Evolutionary conservation across 2,888 invertebrate species (phyloP).

Genomic region (Habroteleia sp.): DNA sequence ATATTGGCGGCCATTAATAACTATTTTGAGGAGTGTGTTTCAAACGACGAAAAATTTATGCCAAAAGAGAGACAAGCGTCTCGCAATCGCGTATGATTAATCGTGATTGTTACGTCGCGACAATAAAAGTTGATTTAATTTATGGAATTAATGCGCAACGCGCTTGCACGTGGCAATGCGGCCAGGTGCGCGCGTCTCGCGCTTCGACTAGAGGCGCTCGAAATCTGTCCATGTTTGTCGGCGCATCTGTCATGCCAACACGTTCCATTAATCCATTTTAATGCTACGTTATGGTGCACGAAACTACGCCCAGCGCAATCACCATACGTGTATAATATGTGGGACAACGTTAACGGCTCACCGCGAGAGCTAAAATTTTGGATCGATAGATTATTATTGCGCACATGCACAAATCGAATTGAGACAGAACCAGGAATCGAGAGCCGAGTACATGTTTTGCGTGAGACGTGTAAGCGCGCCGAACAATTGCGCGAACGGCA

Average conservation of each 20-base stretch:
- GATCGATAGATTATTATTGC: slow-evolving; percentile 55
- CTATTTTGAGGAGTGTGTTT: too few relatives aligned
- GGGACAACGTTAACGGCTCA: slow-evolving; percentile 52
- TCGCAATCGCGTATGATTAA: too few relatives aligned
- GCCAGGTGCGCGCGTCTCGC: slow-evolving; percentile 56
- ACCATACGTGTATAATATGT: slow-evolving; percentile 62
- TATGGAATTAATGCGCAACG: slow-evolving; percentile 36
- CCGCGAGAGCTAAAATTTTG: slow-evolving; percentile 57
- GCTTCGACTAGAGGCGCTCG: slow-evolving; percentile 49
- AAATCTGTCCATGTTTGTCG: slow-evolving; percentile 68
- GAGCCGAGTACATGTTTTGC: too few relatives aligned
- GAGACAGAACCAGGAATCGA: too few relatives aligned
- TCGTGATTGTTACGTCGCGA: too few relatives aligned
- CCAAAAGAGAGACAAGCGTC: too few relatives aligned
- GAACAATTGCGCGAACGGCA: too few relatives aligned
- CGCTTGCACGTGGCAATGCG: slow-evolving; percentile 48
- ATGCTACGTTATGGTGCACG: slow-evolving; percentile 66
- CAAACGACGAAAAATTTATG: too few relatives aligned
- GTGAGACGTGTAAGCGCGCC: too few relatives aligned
- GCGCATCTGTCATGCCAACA: slow-evolving; percentile 73
- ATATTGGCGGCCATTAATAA: too few relatives aligned
- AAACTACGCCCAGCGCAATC: slow-evolving; percentile 62
- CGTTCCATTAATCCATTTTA: slow-evolving; percentile 73
- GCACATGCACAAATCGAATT: too few relatives aligned
- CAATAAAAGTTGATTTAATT: slow-evolving; percentile 50